Conservation (phyloP, 2,113 vertebrate species). For the Protomyctophum bolini region DNA sequence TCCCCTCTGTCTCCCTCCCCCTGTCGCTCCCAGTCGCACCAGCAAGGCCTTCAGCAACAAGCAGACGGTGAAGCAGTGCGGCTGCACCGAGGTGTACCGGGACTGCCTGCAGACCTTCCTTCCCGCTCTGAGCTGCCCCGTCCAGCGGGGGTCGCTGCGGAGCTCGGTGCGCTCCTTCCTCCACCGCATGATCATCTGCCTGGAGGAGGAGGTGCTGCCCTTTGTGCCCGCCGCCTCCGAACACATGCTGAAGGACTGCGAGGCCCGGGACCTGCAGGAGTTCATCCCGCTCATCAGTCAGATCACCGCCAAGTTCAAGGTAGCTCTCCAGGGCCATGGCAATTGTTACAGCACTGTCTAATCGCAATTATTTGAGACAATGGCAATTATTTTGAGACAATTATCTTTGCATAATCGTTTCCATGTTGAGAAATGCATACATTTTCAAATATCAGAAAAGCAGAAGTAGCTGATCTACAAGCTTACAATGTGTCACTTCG, state of each 20-base stretch:
- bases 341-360: too few relatives aligned
- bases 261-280: constrained; percentile 97
- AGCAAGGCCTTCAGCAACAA: constrained; percentile 99
- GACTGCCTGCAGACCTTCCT: constrained; percentile 94
- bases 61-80: constrained; percentile 96
- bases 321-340: constrained; percentile 29
- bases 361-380: too few relatives aligned
- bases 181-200: constrained; percentile 98
- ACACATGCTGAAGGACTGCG: constrained; percentile 98
- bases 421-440: too few relatives aligned
- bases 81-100: constrained; percentile 95
- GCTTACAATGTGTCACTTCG: too few relatives aligned
- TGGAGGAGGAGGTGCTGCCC: constrained; percentile 97
- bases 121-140: constrained; percentile 92
- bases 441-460: too few relatives aligned
- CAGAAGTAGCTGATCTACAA: too few relatives aligned
- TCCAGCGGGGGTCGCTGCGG: constrained; percentile 89
- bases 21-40: constrained; percentile 83
- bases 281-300: constrained; percentile 99
- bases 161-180: constrained; percentile 95
- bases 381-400: too few relatives aligned
- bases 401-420: too few relatives aligned
- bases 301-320: constrained; percentile 98
- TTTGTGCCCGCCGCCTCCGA: constrained; percentile 95
- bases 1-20: too few relatives aligned